Evolutionary conservation across 1,140 invertebrate genomes (phyloP).

Genomic region (Propsilocerus akamusi): DNA sequence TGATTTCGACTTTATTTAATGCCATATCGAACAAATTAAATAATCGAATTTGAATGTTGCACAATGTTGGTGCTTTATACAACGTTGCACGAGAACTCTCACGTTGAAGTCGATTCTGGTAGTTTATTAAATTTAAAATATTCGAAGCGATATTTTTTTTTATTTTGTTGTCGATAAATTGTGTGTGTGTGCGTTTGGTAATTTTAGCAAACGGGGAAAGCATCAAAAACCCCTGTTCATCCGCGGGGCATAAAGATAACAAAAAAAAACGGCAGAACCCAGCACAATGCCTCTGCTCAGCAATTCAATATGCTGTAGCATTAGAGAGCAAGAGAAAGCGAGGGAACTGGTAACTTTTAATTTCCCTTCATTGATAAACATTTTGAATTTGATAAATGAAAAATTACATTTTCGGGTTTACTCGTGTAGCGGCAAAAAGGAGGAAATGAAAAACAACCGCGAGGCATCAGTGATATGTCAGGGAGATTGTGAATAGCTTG

Average conservation of each 20-base stretch:
- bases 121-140: neutral
- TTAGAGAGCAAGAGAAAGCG: no score
- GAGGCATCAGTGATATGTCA: conserved; percentile 1
- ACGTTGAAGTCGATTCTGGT: no score
- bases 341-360: conserved; percentile 4
- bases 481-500: no score
- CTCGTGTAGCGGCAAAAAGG: neutral
- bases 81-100: no score
- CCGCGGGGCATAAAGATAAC: conserved; percentile 1
- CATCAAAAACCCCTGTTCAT: neutral
- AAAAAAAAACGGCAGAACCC: neutral
- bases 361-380: conserved; percentile 3
- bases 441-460: conserved; percentile 1
- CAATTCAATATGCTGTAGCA: no score
- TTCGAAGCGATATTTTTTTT: neutral
- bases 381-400: neutral
- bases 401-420: neutral
- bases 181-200: neutral
- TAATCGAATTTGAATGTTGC: conserved; percentile 3
- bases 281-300: no score
- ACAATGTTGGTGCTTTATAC: no score
- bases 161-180: no score
- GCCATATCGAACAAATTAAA: neutral
- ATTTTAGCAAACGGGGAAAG: neutral
- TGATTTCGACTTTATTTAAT: neutral